A percentile compares a stretch with the other conserved stretches of the same genome.
Conservation (phyloP, 2,797 vertebrate species). For the Xenops minutus region DNA sequence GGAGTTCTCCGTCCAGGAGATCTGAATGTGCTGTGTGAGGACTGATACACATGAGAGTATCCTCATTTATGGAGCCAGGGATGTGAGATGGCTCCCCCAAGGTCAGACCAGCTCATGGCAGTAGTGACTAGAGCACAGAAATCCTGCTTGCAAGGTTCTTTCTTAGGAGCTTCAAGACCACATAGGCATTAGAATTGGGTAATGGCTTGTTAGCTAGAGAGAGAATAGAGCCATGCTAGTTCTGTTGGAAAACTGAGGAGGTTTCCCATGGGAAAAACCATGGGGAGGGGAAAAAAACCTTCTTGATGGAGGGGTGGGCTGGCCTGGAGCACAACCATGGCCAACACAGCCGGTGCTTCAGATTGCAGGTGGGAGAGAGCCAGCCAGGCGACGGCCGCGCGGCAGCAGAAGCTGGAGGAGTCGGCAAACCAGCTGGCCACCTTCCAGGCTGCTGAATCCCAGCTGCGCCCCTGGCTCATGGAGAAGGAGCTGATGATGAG, state of each 20-base stretch:
- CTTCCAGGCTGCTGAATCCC: constrained; percentile 87
- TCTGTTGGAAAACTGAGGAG: background rate
- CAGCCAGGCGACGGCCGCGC: constrained; percentile 84
- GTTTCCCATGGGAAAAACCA: background rate
- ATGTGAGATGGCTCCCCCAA: background rate
- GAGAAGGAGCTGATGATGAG: constrained; percentile 99
- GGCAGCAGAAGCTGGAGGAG: constrained; percentile 92
- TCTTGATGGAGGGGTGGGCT: background rate
- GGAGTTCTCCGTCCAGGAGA: background rate
- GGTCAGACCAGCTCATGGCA: background rate
- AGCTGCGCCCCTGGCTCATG: constrained; percentile 92
- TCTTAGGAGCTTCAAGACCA: background rate
- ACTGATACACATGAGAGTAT: background rate
- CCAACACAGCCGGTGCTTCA: constrained; percentile 57
- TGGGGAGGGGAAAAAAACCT: background rate
- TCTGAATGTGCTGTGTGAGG: background rate
- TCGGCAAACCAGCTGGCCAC: constrained; percentile 88
- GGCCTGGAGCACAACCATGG: background rate
- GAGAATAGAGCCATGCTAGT: background rate
- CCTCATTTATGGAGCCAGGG: background rate
- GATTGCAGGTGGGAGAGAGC: constrained; percentile 89
- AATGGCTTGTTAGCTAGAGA: background rate
- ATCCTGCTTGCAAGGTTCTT: background rate
- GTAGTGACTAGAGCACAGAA: background rate
- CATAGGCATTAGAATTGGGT: background rate